Evolutionary conservation across 1,140 invertebrate genomes (phyloP).

Genomic region (Andrena cerasifolii): DNA sequence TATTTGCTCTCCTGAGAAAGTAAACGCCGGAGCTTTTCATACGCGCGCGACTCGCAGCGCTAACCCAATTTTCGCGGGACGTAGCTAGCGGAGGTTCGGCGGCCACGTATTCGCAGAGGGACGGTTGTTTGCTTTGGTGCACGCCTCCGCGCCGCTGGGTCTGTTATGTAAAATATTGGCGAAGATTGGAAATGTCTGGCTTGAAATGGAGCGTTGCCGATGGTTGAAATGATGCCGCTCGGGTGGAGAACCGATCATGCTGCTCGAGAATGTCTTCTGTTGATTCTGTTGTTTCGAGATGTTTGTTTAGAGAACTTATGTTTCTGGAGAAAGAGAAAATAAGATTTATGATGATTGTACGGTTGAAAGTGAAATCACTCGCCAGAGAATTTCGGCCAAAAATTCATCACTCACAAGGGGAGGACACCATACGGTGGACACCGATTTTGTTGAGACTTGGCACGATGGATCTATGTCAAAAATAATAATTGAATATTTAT

Average conservation of each 20-base stretch:
- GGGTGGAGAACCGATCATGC: no score
- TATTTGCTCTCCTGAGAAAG: slow-evolving; percentile 52
- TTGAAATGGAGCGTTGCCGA: not conserved
- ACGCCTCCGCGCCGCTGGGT: not conserved
- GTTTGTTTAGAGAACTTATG: not conserved
- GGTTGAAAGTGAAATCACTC: no score
- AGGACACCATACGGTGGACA: no score
- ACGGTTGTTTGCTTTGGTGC: slow-evolving; percentile 38
- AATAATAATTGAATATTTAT: no score
- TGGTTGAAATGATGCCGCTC: slow-evolving; percentile 19
- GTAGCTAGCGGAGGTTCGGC: slow-evolving; percentile 31
- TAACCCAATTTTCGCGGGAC: slow-evolving; percentile 53
- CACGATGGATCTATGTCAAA: no score
- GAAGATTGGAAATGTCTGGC: slow-evolving; percentile 24
- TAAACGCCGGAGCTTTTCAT: slow-evolving; percentile 58
- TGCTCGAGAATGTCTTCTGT: slow-evolving; percentile 3
- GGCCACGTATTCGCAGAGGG: slow-evolving; percentile 7
- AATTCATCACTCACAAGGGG: no score
- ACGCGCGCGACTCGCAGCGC: slow-evolving; percentile 34
- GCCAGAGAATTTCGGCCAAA: no score
- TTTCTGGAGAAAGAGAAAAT: not conserved
- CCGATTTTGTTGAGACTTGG: no score
- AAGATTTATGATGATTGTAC: no score
- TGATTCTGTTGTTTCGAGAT: not conserved
- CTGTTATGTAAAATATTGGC: slow-evolving; percentile 44